A percentile compares a stretch with the other conserved stretches of the same genome.
Evolutionary conservation across 2,797 vertebrate species (phyloP).

Genomic region (Petrocephalus sullivani): DNA sequence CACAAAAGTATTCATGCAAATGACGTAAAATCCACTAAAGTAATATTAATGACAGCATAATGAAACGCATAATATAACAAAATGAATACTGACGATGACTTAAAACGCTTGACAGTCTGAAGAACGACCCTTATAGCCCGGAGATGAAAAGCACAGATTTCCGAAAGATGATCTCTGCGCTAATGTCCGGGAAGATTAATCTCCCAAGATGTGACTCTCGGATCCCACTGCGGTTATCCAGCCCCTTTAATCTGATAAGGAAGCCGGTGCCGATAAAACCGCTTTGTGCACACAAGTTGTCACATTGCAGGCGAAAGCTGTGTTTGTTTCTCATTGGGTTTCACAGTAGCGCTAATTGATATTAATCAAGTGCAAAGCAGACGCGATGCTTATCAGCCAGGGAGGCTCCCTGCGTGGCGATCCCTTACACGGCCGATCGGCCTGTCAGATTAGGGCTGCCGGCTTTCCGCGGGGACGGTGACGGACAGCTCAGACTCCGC

Average conservation of each 20-base stretch:
- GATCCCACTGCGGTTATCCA: neutral
- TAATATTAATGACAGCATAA: slow-evolving; percentile 5
- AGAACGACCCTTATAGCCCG: neutral
- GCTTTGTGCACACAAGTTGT: slow-evolving; percentile 1
- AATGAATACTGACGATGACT: neutral
- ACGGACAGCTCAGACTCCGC: neutral
- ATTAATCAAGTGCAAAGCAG: slow-evolving; percentile 21
- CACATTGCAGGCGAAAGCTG: neutral
- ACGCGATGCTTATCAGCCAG: slow-evolving; percentile 9
- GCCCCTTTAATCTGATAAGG: slow-evolving; percentile 13
- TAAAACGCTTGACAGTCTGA: neutral
- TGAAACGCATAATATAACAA: neutral
- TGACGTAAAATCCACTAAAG: slow-evolving; percentile 12
- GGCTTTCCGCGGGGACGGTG: too few species aligned
- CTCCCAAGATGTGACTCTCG: neutral
- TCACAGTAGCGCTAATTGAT: slow-evolving; percentile 19
- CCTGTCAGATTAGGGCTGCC: neutral
- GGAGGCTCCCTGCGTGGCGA: neutral
- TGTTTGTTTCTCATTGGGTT: slow-evolving; percentile 11
- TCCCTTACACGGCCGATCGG: slow-evolving; percentile 10
- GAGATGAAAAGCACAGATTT: neutral
- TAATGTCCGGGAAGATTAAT: neutral
- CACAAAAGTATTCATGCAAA: neutral
- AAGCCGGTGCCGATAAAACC: neutral
- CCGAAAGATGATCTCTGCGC: neutral